These are phyloP conservation scores for Brachionus calyciflorus DNA, from an alignment of 1,140 invertebrate species.

Conservation along the genomic window DNA sequence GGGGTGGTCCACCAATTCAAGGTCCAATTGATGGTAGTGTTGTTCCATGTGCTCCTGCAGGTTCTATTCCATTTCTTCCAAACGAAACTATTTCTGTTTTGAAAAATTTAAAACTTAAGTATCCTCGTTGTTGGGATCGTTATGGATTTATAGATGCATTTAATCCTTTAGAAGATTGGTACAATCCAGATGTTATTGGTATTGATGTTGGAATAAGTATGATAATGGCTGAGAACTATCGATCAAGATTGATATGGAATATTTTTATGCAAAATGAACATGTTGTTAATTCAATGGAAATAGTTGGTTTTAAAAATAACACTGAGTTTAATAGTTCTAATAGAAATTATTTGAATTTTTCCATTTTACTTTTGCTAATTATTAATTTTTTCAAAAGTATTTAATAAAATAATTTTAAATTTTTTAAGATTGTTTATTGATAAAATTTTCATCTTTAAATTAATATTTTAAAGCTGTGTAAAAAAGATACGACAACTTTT, in stretches of 20 bases:
- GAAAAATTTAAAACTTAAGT: not conserved
- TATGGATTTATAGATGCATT: constrained; percentile 24
- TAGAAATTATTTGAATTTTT: too few species aligned
- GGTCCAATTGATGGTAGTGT: not conserved
- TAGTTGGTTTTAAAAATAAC: not conserved
- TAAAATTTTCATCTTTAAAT: too few species aligned
- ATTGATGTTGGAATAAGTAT: not conserved
- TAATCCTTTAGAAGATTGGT: not conserved
- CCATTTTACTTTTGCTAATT: too few species aligned
- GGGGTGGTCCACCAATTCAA: constrained; percentile 22
- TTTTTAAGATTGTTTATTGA: too few species aligned
- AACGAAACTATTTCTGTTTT: not conserved
- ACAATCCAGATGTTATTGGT: not conserved
- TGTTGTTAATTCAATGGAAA: not conserved
- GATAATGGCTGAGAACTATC: not conserved
- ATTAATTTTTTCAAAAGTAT: too few species aligned
- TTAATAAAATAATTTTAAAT: too few species aligned
- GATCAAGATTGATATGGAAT: constrained; percentile 3
- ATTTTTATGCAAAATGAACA: not conserved
- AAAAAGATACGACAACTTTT: too few species aligned
- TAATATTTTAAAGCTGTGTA: too few species aligned
- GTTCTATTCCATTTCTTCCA: not conserved
- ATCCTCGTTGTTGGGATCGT: not conserved
- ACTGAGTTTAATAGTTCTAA: too few species aligned
- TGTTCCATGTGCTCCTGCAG: not conserved